A percentile compares a stretch with the other conserved stretches of the same genome.
phyloP scores from a whole-genome alignment of 2,888 invertebrate genomes.

The Drosophila affinis region DNA sequence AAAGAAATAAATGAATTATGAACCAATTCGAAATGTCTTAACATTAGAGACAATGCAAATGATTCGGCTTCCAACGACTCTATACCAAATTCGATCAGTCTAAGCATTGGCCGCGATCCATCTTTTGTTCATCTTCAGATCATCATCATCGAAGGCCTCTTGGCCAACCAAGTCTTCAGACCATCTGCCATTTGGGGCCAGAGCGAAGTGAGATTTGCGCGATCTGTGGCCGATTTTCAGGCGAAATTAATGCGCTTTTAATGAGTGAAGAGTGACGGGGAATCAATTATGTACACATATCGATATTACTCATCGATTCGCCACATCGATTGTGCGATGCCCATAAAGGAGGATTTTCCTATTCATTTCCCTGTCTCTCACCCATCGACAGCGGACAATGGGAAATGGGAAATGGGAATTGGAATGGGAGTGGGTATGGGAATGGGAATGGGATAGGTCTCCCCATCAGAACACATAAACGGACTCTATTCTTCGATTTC shows the following conservation, averaged over 20 bases:
- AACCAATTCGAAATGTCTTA: constrained; percentile 21
- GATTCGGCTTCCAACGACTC: constrained; percentile 26
- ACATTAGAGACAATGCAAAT: constrained; percentile 30
- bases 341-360: neutral
- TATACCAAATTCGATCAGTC: constrained; percentile 10
- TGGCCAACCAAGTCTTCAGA: neutral
- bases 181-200: neutral
- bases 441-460: neutral
- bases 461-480: neutral
- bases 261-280: constrained; percentile 41
- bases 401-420: neutral
- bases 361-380: neutral
- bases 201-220: neutral
- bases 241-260: constrained; percentile 54
- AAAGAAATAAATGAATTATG: constrained; percentile 26
- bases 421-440: neutral
- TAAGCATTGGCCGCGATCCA: neutral
- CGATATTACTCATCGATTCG: constrained; percentile 10
- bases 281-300: constrained; percentile 33
- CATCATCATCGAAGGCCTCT: constrained; percentile 5
- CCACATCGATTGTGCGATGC: constrained; percentile 10
- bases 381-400: neutral
- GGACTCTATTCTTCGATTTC: neutral
- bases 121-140: constrained; percentile 1
- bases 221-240: constrained; percentile 40